Conservation (phyloP, 2,888 invertebrate species). For the Autographa gamma region DNA sequence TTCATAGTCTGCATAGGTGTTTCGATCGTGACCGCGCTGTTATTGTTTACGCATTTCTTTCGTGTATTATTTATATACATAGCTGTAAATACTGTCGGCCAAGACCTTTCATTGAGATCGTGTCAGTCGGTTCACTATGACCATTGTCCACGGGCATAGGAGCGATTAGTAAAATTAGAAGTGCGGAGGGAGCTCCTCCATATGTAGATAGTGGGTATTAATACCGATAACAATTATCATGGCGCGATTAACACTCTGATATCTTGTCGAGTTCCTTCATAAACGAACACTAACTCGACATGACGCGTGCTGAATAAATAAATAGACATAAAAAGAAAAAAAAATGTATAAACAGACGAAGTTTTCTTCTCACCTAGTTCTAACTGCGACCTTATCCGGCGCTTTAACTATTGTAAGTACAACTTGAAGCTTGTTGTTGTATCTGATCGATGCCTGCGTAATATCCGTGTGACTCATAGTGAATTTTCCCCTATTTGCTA, state of each 20-base stretch:
- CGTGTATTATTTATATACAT: slow-evolving; percentile 11
- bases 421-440: slow-evolving; percentile 13
- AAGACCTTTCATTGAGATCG: background rate
- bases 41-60: slow-evolving; percentile 21
- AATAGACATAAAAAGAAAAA: slow-evolving; percentile 40
- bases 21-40: slow-evolving; percentile 10
- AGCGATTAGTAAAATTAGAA: slow-evolving; percentile 39
- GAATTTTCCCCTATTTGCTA: slow-evolving; percentile 8
- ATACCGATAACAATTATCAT: slow-evolving; percentile 83
- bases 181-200: slow-evolving; percentile 42
- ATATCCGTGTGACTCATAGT: slow-evolving; percentile 28
- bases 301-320: slow-evolving; percentile 66
- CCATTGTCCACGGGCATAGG: slow-evolving; percentile 10
- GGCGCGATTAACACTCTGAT: slow-evolving; percentile 74
- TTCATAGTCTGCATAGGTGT: background rate
- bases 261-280: slow-evolving; percentile 71
- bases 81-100: background rate
- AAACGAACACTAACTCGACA: slow-evolving; percentile 65
- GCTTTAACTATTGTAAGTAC: slow-evolving; percentile 75
- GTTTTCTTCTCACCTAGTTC: slow-evolving; percentile 62
- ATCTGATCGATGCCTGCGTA: slow-evolving; percentile 27
- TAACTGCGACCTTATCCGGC: slow-evolving; percentile 66
- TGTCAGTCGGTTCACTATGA: slow-evolving; percentile 10
- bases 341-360: slow-evolving; percentile 61
- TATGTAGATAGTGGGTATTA: slow-evolving; percentile 71